Evolutionary conservation across 1,140 invertebrate genomes (phyloP).

Genomic region (Saccostrea cuccullata): DNA sequence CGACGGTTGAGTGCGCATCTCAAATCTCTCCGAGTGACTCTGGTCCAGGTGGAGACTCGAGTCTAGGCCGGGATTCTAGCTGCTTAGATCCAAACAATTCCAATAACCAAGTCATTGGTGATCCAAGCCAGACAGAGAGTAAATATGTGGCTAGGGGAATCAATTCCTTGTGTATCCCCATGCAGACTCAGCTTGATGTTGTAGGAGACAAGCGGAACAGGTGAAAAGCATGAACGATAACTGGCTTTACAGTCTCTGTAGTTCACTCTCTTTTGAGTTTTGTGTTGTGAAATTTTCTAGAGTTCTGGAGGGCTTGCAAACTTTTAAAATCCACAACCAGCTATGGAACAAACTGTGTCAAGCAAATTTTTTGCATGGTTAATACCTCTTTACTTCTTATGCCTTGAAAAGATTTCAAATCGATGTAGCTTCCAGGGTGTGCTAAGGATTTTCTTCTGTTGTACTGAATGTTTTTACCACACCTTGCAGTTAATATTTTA

Average conservation of each 20-base stretch:
- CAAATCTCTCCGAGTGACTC: neutral
- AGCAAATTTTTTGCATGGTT: constrained; percentile 10
- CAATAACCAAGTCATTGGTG: neutral
- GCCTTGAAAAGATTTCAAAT: neutral
- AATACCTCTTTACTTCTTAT: neutral
- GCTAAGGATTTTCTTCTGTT: neutral
- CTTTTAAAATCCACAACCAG: neutral
- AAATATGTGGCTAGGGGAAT: constrained; percentile 7
- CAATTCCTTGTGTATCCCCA: constrained; percentile 25
- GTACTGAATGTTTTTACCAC: neutral
- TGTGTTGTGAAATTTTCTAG: constrained; percentile 28
- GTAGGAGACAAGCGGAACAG: constrained; percentile 20
- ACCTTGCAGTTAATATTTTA: neutral
- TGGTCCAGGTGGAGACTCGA: neutral
- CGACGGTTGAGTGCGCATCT: constrained; percentile 11
- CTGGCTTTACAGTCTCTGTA: constrained; percentile 8
- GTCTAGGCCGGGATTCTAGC: constrained; percentile 40
- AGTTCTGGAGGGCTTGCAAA: constrained; percentile 25
- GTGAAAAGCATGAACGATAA: constrained; percentile 26
- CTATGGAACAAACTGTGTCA: neutral
- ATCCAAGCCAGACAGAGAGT: neutral
- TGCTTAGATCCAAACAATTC: constrained; percentile 23
- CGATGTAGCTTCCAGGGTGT: neutral
- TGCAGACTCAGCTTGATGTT: constrained; percentile 11
- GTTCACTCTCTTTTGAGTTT: neutral